A percentile compares a stretch with the other conserved stretches of the same genome.
These are phyloP conservation scores for Eubucco bourcierii DNA, from an alignment of 2,113 vertebrate genomes.

Conservation along the genomic window DNA sequence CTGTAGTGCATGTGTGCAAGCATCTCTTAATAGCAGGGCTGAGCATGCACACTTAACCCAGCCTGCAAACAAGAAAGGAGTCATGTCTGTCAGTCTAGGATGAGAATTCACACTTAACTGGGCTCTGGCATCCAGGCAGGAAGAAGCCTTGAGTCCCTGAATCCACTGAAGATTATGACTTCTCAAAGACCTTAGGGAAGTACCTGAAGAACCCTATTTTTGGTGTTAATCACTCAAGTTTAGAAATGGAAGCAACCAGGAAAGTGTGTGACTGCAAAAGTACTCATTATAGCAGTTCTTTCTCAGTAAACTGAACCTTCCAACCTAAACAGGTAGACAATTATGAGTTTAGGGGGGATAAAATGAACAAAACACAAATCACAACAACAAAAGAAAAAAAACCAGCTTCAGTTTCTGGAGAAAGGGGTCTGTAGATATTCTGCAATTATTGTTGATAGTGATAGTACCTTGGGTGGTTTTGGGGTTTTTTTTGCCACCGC, in stretches of 20 bases:
- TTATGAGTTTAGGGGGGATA: background rate
- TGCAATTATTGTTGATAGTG: background rate
- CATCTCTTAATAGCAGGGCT: no score
- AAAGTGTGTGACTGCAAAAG: background rate
- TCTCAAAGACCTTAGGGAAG: background rate
- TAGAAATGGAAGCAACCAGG: background rate
- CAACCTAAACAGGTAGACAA: background rate
- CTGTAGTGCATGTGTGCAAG: background rate
- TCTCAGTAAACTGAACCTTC: background rate
- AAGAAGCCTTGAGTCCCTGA: background rate
- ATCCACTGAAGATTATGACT: background rate
- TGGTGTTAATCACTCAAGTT: background rate
- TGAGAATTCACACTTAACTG: no score
- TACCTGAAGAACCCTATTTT: background rate
- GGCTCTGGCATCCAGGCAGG: no score
- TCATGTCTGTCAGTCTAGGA: background rate
- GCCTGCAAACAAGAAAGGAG: background rate
- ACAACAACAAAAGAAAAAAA: accelerated
- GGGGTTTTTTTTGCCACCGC: background rate
- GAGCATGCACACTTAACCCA: no score
- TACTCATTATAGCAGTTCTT: background rate
- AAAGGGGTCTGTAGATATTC: background rate
- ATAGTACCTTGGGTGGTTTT: background rate
- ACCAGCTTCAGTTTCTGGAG: background rate
- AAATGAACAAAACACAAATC: background rate